These are phyloP conservation scores for Drosophila anceps DNA, from an alignment of 2,888 invertebrate genomes.

Conservation along the genomic window DNA sequence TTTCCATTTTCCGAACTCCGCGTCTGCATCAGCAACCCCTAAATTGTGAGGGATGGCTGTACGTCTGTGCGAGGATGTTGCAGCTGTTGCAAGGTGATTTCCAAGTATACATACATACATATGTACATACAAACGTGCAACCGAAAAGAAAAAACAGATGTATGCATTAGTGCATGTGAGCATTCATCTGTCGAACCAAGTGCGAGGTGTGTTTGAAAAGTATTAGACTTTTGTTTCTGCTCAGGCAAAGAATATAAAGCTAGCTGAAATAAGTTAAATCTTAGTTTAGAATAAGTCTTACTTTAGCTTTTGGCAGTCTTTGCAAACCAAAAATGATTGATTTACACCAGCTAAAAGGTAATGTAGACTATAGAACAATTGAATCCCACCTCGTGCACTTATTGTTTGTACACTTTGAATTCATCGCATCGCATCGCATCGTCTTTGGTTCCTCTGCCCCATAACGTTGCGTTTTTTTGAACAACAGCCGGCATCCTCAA, in stretches of 20 bases:
- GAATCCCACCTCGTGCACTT: conserved; percentile 42
- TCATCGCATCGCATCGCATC: conserved; percentile 31
- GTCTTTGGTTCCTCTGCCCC: conserved; percentile 43
- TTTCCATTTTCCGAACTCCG: conserved; percentile 48
- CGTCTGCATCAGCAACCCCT: conserved; percentile 59
- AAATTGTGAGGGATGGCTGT: conserved; percentile 63
- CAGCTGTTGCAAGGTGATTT: conserved; percentile 83
- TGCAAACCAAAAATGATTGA: background rate
- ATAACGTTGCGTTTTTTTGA: conserved; percentile 46
- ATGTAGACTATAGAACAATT: background rate
- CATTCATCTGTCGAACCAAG: conserved; percentile 45
- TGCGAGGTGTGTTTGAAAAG: conserved; percentile 36
- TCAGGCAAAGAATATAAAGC: background rate
- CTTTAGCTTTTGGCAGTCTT: background rate
- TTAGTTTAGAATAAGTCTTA: background rate
- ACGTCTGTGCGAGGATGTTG: conserved; percentile 59
- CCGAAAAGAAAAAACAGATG: conserved; percentile 21
- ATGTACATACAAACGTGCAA: conserved; percentile 19
- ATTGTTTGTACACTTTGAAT: conserved; percentile 43
- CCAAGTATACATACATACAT: conserved; percentile 44
- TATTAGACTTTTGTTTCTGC: background rate
- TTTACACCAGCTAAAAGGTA: no score
- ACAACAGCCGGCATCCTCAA: conserved; percentile 53
- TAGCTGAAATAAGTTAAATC: no score
- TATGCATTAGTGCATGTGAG: conserved; percentile 26